A percentile compares a stretch with the other conserved stretches of the same genome.
These are phyloP conservation scores for Cryptocephalus primarius DNA, from an alignment of 2,888 invertebrate genomes.

Conservation along the genomic window DNA sequence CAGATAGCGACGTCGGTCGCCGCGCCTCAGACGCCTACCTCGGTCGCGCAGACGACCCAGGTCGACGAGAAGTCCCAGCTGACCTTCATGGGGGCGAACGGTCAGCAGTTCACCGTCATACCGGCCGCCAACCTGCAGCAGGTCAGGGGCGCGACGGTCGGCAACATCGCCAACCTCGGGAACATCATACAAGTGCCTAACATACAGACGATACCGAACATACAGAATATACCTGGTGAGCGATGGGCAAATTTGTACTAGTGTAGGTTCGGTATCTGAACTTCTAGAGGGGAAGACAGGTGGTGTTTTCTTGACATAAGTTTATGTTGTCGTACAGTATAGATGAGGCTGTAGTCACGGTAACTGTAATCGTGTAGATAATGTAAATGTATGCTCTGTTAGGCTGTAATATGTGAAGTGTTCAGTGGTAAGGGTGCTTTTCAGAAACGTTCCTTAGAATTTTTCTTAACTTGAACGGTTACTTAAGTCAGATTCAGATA, in stretches of 20 bases:
- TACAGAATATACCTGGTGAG: constrained; percentile 52
- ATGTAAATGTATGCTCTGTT: too few species aligned
- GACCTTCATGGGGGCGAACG: constrained; percentile 61
- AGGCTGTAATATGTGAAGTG: too few species aligned
- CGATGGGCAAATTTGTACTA: not conserved
- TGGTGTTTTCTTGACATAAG: too few species aligned
- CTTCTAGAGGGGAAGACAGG: too few species aligned
- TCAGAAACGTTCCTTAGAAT: too few species aligned
- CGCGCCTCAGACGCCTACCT: constrained; percentile 25
- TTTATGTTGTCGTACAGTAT: too few species aligned
- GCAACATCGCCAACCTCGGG: constrained; percentile 22
- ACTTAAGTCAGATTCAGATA: too few species aligned
- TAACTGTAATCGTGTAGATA: too few species aligned
- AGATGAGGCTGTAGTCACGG: too few species aligned
- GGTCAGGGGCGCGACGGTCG: constrained; percentile 29
- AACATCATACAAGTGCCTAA: constrained; percentile 45
- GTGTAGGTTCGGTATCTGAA: too few species aligned
- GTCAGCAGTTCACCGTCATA: constrained; percentile 77
- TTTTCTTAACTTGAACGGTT: too few species aligned
- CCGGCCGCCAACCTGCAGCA: constrained; percentile 49
- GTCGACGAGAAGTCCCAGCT: constrained; percentile 38
- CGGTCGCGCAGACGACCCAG: constrained; percentile 1
- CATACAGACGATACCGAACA: constrained; percentile 54
- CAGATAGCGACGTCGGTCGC: constrained; percentile 50
- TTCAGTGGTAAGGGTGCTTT: too few species aligned